phyloP scores from a whole-genome alignment of 2,797 vertebrate species.

The Pangasius macronema region DNA sequence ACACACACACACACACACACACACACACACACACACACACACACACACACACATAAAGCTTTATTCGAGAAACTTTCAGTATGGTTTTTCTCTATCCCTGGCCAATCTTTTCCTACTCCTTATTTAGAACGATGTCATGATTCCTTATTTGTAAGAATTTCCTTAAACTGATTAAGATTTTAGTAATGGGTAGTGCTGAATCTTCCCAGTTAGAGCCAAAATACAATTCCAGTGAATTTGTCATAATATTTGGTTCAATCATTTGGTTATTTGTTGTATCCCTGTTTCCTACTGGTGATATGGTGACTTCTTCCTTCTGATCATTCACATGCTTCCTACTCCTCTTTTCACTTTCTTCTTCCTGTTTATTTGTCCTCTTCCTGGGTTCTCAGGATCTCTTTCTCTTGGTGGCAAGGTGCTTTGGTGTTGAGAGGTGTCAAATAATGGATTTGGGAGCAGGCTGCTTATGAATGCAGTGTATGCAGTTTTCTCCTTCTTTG shows the following conservation, averaged over 20 bases:
- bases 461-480: constrained; percentile 88
- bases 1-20: not conserved
- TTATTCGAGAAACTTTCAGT: not conserved
- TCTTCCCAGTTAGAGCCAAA: too few relatives aligned
- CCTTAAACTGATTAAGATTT: too few relatives aligned
- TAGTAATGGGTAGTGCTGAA: too few relatives aligned
- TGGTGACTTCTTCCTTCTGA: not conserved
- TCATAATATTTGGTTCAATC: too few relatives aligned
- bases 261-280: not conserved
- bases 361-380: constrained; percentile 4
- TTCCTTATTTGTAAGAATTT: too few relatives aligned
- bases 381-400: constrained; percentile 1
- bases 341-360: not conserved
- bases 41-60: not conserved
- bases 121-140: not conserved
- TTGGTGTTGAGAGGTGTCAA: constrained; percentile 82
- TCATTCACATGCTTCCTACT: not conserved
- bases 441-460: constrained; percentile 83
- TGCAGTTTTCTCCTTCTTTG: constrained; percentile 72
- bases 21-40: not conserved
- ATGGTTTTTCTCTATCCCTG: not conserved
- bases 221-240: too few relatives aligned
- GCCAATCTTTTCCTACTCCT: not conserved
- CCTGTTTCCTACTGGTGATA: not conserved
- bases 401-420: constrained; percentile 70